Evolutionary conservation across 2,888 invertebrate species (phyloP).

Genomic region (Drosophila longiperda): DNA sequence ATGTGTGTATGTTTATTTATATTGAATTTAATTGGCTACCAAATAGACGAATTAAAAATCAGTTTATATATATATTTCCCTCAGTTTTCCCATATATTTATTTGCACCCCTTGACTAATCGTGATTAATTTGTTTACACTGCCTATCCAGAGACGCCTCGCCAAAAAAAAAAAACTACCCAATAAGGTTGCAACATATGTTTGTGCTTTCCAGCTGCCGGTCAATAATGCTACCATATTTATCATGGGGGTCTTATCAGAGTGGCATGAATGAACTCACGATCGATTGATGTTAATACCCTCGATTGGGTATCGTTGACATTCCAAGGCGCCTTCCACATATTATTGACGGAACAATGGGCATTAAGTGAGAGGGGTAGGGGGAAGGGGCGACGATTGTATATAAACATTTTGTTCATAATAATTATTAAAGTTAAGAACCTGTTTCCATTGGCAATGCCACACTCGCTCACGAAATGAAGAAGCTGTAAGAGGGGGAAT

Average conservation of each 20-base stretch:
- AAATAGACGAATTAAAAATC: conserved; percentile 14
- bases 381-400: not conserved
- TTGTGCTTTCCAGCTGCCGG: conserved; percentile 16
- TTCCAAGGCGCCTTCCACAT: conserved; percentile 58
- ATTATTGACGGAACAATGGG: conserved; percentile 33
- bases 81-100: not conserved
- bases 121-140: conserved; percentile 39
- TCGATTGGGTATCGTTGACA: conserved; percentile 65
- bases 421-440: conserved; percentile 66
- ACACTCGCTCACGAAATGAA: conserved; percentile 9
- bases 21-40: conserved; percentile 34
- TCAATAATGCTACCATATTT: conserved; percentile 34
- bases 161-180: conserved; percentile 19
- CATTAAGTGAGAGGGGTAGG: not conserved
- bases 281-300: conserved; percentile 74
- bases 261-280: conserved; percentile 71
- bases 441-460: conserved; percentile 55
- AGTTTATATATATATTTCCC: not conserved
- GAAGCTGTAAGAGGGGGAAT: not conserved
- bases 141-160: conserved; percentile 32
- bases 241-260: conserved; percentile 59
- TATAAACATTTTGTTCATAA: conserved; percentile 67
- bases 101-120: not conserved
- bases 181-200: conserved; percentile 44
- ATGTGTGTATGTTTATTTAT: conserved; percentile 20